Evolutionary conservation across 2,888 invertebrate genomes (phyloP).

Genomic region (Tenthredo distinguenda): DNA sequence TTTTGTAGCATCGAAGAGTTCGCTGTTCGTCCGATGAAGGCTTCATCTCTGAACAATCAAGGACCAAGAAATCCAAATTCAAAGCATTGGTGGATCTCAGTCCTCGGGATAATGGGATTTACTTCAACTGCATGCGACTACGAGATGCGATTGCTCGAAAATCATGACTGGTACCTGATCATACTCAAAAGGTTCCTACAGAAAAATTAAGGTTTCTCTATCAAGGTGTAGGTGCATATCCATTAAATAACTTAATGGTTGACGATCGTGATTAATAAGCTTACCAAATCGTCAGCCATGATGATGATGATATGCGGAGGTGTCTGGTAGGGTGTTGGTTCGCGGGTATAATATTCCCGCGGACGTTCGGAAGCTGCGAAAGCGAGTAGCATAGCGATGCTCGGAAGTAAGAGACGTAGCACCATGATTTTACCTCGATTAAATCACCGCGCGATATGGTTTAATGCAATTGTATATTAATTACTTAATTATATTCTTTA

Average conservation of each 20-base stretch:
- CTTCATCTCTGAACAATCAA: neutral
- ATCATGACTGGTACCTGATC: too few species aligned
- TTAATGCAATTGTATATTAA: neutral
- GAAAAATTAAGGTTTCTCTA: too few species aligned
- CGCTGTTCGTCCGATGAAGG: neutral
- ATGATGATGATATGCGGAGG: conserved; percentile 80
- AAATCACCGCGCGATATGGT: conserved; percentile 1
- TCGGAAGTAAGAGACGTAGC: neutral
- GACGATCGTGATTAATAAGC: neutral
- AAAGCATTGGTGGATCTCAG: neutral
- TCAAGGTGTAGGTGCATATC: neutral
- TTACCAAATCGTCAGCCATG: conserved; percentile 81
- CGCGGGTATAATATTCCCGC: conserved; percentile 31
- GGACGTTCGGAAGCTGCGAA: neutral
- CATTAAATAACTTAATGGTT: neutral
- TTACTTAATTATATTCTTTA: neutral
- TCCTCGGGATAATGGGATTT: neutral
- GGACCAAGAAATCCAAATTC: too few species aligned
- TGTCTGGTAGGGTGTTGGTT: conserved; percentile 65
- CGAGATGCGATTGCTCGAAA: too few species aligned
- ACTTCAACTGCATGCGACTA: too few species aligned
- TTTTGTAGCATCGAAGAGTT: too few species aligned
- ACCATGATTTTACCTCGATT: conserved; percentile 16
- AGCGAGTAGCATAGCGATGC: neutral
- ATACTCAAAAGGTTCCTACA: too few species aligned